phyloP scores from a whole-genome alignment of 2,113 vertebrate genomes.

The Ceyx cyanopectus region DNA sequence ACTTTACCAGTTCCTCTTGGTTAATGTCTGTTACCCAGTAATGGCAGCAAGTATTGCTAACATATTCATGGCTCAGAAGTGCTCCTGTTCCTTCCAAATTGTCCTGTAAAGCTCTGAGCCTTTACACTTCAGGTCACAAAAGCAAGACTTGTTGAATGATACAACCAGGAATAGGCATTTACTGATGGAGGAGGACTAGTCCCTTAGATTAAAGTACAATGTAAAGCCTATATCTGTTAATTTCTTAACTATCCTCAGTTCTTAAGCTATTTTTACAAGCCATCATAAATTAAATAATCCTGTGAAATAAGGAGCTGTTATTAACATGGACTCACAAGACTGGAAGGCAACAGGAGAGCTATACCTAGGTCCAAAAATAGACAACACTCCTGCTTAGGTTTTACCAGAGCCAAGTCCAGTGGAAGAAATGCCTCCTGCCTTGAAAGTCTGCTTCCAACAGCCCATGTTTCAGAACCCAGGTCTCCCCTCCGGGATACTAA shows the following conservation, averaged over 20 bases:
- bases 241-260: background rate
- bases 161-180: background rate
- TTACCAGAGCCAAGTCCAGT: background rate
- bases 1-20: background rate
- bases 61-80: fast-evolving
- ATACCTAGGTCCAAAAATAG: background rate
- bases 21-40: background rate
- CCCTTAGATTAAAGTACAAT: background rate
- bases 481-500: background rate
- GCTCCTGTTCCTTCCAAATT: background rate
- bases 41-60: background rate
- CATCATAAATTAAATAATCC: background rate
- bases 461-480: background rate
- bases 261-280: background rate
- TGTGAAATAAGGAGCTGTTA: background rate
- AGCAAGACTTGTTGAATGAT: background rate
- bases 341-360: background rate
- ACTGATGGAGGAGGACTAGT: background rate
- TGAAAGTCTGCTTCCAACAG: background rate
- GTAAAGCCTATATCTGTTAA: background rate
- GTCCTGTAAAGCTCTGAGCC: background rate
- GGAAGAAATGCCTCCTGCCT: background rate
- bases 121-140: background rate
- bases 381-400: background rate
- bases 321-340: background rate